Evolutionary conservation across 2,888 invertebrate genomes (phyloP).

Genomic region (Agrochola circellaris): DNA sequence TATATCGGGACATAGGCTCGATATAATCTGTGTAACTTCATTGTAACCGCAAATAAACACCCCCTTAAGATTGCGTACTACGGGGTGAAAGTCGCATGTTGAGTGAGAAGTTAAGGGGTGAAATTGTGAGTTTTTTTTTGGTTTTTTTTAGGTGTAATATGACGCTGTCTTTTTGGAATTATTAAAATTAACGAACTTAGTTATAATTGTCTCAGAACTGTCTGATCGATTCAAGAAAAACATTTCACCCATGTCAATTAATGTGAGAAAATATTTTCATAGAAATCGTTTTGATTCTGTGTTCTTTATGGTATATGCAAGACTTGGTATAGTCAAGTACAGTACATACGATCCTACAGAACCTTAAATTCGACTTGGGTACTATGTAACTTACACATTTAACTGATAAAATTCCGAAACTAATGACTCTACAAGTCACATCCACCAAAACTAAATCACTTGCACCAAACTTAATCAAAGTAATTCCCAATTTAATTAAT

Average conservation of each 20-base stretch:
- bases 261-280: neutral
- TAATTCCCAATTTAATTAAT: slow-evolving; percentile 44
- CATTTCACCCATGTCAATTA: neutral
- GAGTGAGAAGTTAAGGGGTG: slow-evolving; percentile 3
- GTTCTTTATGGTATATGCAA: neutral
- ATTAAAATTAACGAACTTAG: neutral
- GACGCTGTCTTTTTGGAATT: neutral
- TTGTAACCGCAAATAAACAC: slow-evolving; percentile 61
- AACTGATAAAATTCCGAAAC: neutral
- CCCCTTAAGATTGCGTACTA: slow-evolving; percentile 39
- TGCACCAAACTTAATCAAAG: slow-evolving; percentile 37
- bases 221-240: neutral
- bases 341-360: neutral
- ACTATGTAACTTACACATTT: too few relatives aligned
- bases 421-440: neutral
- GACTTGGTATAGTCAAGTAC: too few relatives aligned
- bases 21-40: slow-evolving; percentile 60
- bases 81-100: slow-evolving; percentile 14
- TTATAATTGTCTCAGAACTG: neutral
- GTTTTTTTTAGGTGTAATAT: neutral
- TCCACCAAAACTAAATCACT: slow-evolving; percentile 29
- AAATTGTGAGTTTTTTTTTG: neutral
- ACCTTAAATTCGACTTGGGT: neutral
- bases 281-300: neutral
- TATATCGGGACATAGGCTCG: slow-evolving; percentile 54